A percentile compares a stretch with the other conserved stretches of the same genome.
These are phyloP conservation scores for Epinephelus coioides DNA, from an alignment of 2,797 vertebrate species.

Conservation along the genomic window DNA sequence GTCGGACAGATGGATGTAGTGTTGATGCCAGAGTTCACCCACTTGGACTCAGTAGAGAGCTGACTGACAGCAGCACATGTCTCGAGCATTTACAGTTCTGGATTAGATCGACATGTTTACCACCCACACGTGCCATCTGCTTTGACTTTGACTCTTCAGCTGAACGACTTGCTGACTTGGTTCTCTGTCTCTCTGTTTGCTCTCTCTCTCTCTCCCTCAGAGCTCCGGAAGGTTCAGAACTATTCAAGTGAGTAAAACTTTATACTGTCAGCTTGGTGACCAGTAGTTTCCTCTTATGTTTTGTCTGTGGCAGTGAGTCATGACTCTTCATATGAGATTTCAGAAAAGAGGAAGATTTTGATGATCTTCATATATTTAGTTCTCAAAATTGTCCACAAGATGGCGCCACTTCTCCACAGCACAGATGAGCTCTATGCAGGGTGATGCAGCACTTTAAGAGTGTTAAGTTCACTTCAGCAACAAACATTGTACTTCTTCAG, in stretches of 20 bases:
- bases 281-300: not conserved
- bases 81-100: constrained; percentile 41
- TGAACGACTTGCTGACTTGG: constrained; percentile 18
- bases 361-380: not conserved
- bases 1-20: constrained; percentile 64
- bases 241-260: constrained; percentile 82
- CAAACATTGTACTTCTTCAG: too few relatives aligned
- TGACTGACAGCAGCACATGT: constrained; percentile 75
- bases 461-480: too few relatives aligned
- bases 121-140: constrained; percentile 55
- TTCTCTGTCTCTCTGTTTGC: not conserved
- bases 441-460: rapidly evolving
- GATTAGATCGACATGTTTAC: constrained; percentile 51
- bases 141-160: constrained; percentile 46
- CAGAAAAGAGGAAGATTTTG: not conserved
- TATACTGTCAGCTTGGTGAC: not conserved
- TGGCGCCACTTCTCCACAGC: constrained; percentile 20
- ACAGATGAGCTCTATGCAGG: rapidly evolving
- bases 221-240: constrained; percentile 86
- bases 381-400: constrained; percentile 44
- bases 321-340: not conserved
- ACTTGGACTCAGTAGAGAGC: constrained; percentile 27
- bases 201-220: constrained; percentile 65
- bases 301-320: not conserved
- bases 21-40: constrained; percentile 54